A percentile compares a stretch with the other conserved stretches of the same genome.
These are phyloP conservation scores for Colletes gigas DNA, from an alignment of 1,140 invertebrate genomes.

Conservation along the genomic window DNA sequence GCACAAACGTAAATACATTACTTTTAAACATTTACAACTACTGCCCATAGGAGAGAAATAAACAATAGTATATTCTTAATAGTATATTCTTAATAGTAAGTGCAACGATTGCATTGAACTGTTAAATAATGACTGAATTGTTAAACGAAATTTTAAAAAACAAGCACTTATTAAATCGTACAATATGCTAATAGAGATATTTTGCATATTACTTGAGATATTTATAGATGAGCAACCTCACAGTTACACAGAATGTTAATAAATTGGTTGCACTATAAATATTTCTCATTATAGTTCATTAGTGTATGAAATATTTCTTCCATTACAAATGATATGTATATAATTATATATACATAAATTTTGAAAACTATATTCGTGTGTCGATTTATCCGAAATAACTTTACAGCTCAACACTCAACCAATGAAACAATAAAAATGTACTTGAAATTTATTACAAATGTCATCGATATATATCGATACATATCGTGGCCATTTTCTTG, in stretches of 20 bases:
- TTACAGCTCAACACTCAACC: background rate
- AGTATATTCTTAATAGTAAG: background rate
- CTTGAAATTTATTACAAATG: too few relatives aligned
- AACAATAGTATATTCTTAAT: background rate
- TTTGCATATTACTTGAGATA: constrained; percentile 11
- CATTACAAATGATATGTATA: constrained; percentile 21
- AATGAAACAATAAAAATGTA: background rate
- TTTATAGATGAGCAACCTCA: background rate
- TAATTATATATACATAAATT: constrained; percentile 23
- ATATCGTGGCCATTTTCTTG: too few relatives aligned
- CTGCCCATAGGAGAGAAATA: background rate
- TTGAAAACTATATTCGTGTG: constrained; percentile 11
- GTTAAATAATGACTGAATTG: background rate
- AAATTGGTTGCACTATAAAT: constrained; percentile 12
- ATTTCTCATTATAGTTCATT: background rate
- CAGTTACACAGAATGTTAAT: constrained; percentile 15
- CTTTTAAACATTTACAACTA: background rate
- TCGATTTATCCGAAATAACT: constrained; percentile 15
- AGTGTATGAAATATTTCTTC: constrained; percentile 31
- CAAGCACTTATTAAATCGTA: background rate
- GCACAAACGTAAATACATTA: background rate
- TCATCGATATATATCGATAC: too few relatives aligned
- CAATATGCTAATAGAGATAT: constrained; percentile 31
- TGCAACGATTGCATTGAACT: background rate
- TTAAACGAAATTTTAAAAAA: background rate